Evolutionary conservation across 92 coral and sea anemone species (phyloP).

Genomic region (Parazoanthus atlanticus): DNA sequence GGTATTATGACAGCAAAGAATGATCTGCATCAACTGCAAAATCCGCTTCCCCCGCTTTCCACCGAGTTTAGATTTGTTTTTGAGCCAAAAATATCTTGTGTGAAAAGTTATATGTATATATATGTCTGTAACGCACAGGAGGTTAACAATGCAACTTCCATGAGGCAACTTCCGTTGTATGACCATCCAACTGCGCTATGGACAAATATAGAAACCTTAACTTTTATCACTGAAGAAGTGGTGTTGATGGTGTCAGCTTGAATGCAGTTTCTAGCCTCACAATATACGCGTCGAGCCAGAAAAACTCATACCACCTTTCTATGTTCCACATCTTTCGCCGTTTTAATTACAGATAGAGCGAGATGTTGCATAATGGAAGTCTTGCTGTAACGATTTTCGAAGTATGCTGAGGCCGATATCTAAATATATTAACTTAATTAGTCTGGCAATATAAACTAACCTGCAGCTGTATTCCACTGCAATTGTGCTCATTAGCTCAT

Average conservation of each 20-base stretch:
- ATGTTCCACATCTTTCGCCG: not conserved
- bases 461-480: not conserved
- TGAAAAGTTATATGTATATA: too few relatives aligned
- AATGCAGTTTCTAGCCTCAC: not conserved
- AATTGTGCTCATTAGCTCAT: not conserved
- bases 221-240: not conserved
- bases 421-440: too few relatives aligned
- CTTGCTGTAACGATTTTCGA: not conserved
- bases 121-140: too few relatives aligned
- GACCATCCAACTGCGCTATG: too few relatives aligned
- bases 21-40: too few relatives aligned
- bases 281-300: not conserved
- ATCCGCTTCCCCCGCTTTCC: too few relatives aligned
- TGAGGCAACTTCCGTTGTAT: too few relatives aligned
- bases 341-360: not conserved
- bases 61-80: too few relatives aligned
- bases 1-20: too few relatives aligned
- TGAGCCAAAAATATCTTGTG: too few relatives aligned
- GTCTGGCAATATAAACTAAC: not conserved
- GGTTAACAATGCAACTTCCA: too few relatives aligned
- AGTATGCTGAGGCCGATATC: not conserved
- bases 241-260: not conserved
- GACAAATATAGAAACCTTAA: too few relatives aligned
- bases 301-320: not conserved
- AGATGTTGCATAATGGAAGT: not conserved